Evolutionary conservation across 2,888 invertebrate species (phyloP), one percentile per base, ranked within the genome.

Genomic region (Caenorhabditis sp.): DNA sequence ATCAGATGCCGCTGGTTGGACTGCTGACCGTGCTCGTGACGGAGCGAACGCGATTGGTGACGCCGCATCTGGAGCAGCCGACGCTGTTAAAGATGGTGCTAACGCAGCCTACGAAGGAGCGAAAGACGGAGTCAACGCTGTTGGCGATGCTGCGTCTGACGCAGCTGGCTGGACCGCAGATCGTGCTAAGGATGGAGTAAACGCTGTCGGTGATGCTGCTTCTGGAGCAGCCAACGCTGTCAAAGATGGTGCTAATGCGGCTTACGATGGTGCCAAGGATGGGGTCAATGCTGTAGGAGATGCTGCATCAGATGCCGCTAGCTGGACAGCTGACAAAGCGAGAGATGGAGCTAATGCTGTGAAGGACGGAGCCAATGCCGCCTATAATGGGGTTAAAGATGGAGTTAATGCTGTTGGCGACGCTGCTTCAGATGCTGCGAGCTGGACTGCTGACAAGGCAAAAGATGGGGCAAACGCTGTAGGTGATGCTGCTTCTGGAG

Each of bases 21-120:
- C 61, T 50, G 61, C 2, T 1, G 60, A 60, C 17, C n/a, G 43
- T 1, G 60, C 60, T 1, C 43, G 43, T 20, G 43, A 36, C 10
- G 60, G 36, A 25, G 60, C 38, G 8, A 38, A 60, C 1, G 61
- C 49, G 5, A 21, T 60, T 43, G 43, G 26, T 10, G 60, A 60
- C 23, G 60, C 20, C 7, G 43, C 49, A 5, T 53, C 53, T 4
- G 59, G 56, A 60, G 54, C 63, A 5, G 71, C 60, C 26, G 67
- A 36, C 1, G 53, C 58, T 31, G 61, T 63, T 14, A 67, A 60
- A 23, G 65, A 63, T 50, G 73, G 62, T n/a, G 69, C 59, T 23
- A 66, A 36, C 56, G 68, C 73, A 49, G 68, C 66, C 49, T 65
- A 62, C 27, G 73, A 43, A 27, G 72, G 72, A 61, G 72, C 72